Evolutionary conservation across 2,888 invertebrate genomes (phyloP), one percentile per base, ranked within the genome.

Genomic region (Apamea monoglypha): DNA sequence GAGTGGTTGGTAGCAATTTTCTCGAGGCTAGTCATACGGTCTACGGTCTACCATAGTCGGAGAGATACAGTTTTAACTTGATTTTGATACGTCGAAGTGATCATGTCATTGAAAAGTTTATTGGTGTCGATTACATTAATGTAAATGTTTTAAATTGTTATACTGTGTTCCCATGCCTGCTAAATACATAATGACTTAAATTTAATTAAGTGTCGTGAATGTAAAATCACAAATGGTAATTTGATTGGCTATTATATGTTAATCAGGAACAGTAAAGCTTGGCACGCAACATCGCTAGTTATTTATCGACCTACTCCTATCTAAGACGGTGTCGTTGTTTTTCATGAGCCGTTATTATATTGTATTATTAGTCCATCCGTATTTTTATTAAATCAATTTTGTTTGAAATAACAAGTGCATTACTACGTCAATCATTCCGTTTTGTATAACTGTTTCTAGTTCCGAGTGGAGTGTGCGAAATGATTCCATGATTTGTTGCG

Each of bases 211-310:
- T 91, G 92, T 91, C 89, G 90, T 91, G 92, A 92, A 93, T 91
- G 90, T 91, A 91, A 91, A 92, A 92, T 87, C 83, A 89, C 91
- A 91, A 92, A 94, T 94, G 91, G 91, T 93, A 92, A 92, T 93
- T 89, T 92, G 90, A 93, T 92, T 92, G 90, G 91, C 91, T 91
- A 94, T 94, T 95, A 94, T 92, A 94, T 94, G 93, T 91, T 94
- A 93, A 95, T 94, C 91, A 92, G 91, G 92, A 88, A 92, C 91
- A 92, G 91, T 92, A 92, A 90, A 89, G 90, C 90, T 89, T 91
- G 88, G 76, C 92, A 94, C 92, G 92, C 92, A 89, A 92, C 77
- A 85, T 71, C 68, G 79, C 83, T 81, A 80, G 75, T 83, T 59
- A 59, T 56, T 81, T 80, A 78, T 86, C 85, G 89, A 89, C 89